Conservation (phyloP, 2,113 vertebrate genomes). For the Odocoileus hemionus region DNA sequence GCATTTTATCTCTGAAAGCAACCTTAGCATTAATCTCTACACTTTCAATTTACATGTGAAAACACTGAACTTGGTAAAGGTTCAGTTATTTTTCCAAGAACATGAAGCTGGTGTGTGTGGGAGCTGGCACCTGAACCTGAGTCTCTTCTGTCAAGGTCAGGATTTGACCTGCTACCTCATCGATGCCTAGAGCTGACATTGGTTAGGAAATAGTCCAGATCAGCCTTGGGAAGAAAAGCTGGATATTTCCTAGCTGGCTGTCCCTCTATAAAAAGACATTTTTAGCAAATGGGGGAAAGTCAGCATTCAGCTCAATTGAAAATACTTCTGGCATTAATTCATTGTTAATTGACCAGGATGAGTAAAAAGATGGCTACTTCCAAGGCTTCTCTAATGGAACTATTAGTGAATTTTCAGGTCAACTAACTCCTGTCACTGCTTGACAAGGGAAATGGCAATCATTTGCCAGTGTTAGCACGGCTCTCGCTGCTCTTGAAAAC, state of each 20-base stretch:
- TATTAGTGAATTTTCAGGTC: slow-evolving; percentile 75
- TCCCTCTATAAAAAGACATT: slow-evolving; percentile 11
- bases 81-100: background rate
- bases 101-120: background rate
- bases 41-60: background rate
- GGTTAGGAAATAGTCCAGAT: background rate
- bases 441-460: slow-evolving; percentile 72
- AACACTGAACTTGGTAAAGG: background rate
- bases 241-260: background rate
- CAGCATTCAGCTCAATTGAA: slow-evolving; percentile 58
- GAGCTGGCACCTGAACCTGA: background rate
- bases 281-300: slow-evolving; percentile 51
- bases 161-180: background rate
- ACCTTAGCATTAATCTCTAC: background rate
- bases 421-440: slow-evolving; percentile 72
- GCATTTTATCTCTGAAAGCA: background rate
- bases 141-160: background rate
- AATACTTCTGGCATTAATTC: slow-evolving; percentile 67
- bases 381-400: slow-evolving; percentile 70
- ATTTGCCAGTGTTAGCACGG: slow-evolving; percentile 49
- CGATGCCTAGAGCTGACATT: background rate
- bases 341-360: slow-evolving; percentile 70
- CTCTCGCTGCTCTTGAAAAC: slow-evolving; percentile 29
- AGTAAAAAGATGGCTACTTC: slow-evolving; percentile 66
- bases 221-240: slow-evolving; percentile 5